Evolutionary conservation across 1,140 invertebrate species (phyloP), one percentile per base, ranked within the genome.

Genomic region (Euura saliciscinereae): DNA sequence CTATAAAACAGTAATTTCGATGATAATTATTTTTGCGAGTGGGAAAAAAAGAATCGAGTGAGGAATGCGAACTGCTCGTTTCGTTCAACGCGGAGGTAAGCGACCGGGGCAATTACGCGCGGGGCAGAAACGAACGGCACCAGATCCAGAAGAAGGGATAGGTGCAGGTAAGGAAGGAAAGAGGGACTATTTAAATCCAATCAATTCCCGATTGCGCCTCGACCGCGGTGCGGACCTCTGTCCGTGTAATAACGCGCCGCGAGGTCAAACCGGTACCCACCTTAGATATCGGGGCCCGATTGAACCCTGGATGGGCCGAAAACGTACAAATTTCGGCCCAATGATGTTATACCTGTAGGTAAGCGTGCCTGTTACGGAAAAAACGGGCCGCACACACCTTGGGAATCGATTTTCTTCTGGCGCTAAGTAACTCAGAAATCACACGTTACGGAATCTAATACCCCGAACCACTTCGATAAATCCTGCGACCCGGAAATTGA

Each of bases 231-330:
- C 28, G 51, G 13, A 59, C 51, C 51, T 59, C 51, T 59, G 13
- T n/a, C 51, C 51, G 51, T 59, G 51, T 59, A 59, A 59, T 59
- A 59, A 59, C 51, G 51, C 51, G 51, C 51, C 51, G 51, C 51
- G 51, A 59, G 51, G 51, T 59, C 51, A 59, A 11, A 59, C 51
- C 51, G 51, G 51, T 59, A 6, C 51, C 51, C 5, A 59, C 13
- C 51, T 59, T 6, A 59, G 51, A 59, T 59, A 59, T 59, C 51
- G 51, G 51, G 51, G 51, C 51, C 51, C 51, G 10, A 59, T 59
- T 59, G 51, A 59, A 11, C 51, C 51, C 51, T 0, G 51, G 51
- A 4, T n/a, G 3, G 51, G 6, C 51, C 51, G 51, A 59, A 59
- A 59, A 59, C 51, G 51, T 59, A n/a, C 13, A 59, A n/a, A 11